Conservation (phyloP, 2,888 invertebrate species). For the Drosophila bunnanda region DNA sequence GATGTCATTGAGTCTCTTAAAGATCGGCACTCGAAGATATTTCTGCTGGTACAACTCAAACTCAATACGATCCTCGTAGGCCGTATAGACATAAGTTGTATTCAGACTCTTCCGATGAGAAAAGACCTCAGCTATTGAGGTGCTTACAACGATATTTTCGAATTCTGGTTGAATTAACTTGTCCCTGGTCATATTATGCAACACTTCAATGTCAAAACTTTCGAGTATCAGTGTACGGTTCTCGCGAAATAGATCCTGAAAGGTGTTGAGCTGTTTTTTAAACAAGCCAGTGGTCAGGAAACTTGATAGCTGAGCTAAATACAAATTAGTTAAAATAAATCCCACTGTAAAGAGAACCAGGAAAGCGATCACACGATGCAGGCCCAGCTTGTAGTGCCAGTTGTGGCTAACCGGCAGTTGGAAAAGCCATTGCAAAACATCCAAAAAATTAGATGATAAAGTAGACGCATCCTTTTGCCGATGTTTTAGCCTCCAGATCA, state of each 20-base stretch:
- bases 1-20: conserved; percentile 43
- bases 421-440: conserved; percentile 32
- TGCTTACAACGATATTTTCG: not conserved
- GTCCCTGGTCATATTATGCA: not conserved
- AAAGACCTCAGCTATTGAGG: conserved; percentile 8
- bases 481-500: conserved; percentile 11
- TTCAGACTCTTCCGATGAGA: conserved; percentile 40
- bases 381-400: not conserved
- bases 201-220: conserved; percentile 27
- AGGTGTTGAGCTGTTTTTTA: conserved; percentile 51
- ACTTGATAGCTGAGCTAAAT: conserved; percentile 61
- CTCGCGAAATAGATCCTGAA: conserved; percentile 53
- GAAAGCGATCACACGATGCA: conserved; percentile 15
- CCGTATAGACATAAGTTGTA: conserved; percentile 36
- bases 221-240: conserved; percentile 36
- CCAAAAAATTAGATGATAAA: conserved; percentile 15
- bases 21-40: conserved; percentile 55
- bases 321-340: conserved; percentile 61
- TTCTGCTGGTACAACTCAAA: conserved; percentile 61
- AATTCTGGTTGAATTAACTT: conserved; percentile 8
- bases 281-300: conserved; percentile 61
- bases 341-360: conserved; percentile 46
- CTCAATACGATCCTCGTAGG: conserved; percentile 51
- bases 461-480: not conserved
- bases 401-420: not conserved